Percentiles rank a stretch among this genome's conserved stretches.
phyloP scores from a whole-genome alignment of 2,888 invertebrate species.

The Pollenia griseotomentosa region DNA sequence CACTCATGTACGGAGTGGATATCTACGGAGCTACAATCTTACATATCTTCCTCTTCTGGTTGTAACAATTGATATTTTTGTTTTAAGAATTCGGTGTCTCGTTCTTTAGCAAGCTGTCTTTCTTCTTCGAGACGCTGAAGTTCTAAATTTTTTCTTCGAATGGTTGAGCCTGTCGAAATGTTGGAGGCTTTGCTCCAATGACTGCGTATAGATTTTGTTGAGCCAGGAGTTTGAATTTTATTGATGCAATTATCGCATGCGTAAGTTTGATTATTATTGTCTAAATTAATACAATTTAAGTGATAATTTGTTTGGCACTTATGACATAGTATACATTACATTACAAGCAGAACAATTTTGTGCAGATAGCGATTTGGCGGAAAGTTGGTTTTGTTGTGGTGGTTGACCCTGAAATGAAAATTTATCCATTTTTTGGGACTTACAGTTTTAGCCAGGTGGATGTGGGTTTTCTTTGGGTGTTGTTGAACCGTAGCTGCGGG shows the following conservation, averaged over 20 bases:
- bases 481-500: neutral
- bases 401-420: slow-evolving; percentile 36
- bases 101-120: slow-evolving; percentile 28
- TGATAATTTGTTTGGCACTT: slow-evolving; percentile 3
- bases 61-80: slow-evolving; percentile 37
- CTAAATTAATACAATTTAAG: slow-evolving; percentile 1
- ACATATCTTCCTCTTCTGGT: neutral
- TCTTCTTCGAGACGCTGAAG: slow-evolving; percentile 35
- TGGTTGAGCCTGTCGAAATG: neutral
- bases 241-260: slow-evolving; percentile 4
- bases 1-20: slow-evolving; percentile 27
- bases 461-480: neutral
- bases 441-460: slow-evolving; percentile 10
- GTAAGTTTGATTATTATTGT: neutral
- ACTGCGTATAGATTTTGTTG: slow-evolving; percentile 30
- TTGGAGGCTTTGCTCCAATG: neutral
- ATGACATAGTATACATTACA: neutral
- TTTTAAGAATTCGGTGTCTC: slow-evolving; percentile 35
- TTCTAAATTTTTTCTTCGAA: slow-evolving; percentile 30
- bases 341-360: slow-evolving; percentile 19
- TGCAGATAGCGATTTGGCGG: neutral
- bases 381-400: neutral
- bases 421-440: slow-evolving; percentile 32
- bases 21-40: slow-evolving; percentile 24
- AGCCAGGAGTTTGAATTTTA: neutral